These are phyloP conservation scores for Megalopta genalis DNA, from an alignment of 1,140 invertebrate genomes.

Conservation along the genomic window DNA sequence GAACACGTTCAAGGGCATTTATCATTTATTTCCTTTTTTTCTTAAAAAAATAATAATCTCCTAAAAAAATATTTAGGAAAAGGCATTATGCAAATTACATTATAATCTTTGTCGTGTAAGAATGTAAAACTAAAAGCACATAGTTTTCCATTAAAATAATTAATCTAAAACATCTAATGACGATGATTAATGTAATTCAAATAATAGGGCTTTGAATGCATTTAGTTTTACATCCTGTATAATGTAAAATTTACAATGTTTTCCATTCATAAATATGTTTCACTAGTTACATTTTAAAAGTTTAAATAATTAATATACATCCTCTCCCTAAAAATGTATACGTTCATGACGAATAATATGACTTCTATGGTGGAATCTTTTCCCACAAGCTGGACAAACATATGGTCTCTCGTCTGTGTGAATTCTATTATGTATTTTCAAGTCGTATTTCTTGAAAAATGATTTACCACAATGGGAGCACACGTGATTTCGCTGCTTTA, in stretches of 20 bases:
- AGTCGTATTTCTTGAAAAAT: conserved; percentile 76
- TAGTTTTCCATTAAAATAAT: background rate
- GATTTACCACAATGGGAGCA: conserved; percentile 73
- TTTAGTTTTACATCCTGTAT: background rate
- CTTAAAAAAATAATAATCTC: conserved; percentile 36
- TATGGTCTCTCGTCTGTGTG: conserved; percentile 82
- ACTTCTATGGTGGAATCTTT: conserved; percentile 78
- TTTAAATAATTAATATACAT: conserved; percentile 66
- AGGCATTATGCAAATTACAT: conserved; percentile 1
- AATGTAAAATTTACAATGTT: background rate
- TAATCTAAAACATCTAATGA: background rate
- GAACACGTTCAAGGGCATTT: background rate
- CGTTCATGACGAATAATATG: conserved; percentile 76
- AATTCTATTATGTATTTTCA: conserved; percentile 77
- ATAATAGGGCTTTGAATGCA: background rate
- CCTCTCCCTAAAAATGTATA: conserved; percentile 76
- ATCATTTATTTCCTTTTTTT: conserved; percentile 2
- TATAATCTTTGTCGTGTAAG: background rate
- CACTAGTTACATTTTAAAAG: background rate
- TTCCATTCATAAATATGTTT: background rate
- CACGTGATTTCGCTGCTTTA: conserved; percentile 73
- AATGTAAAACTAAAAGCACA: background rate
- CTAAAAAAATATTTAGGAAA: conserved; percentile 5
- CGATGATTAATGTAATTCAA: background rate
- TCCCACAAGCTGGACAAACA: conserved; percentile 80